phyloP scores from a whole-genome alignment of 2,888 invertebrate species.

The Macaria notata region DNA sequence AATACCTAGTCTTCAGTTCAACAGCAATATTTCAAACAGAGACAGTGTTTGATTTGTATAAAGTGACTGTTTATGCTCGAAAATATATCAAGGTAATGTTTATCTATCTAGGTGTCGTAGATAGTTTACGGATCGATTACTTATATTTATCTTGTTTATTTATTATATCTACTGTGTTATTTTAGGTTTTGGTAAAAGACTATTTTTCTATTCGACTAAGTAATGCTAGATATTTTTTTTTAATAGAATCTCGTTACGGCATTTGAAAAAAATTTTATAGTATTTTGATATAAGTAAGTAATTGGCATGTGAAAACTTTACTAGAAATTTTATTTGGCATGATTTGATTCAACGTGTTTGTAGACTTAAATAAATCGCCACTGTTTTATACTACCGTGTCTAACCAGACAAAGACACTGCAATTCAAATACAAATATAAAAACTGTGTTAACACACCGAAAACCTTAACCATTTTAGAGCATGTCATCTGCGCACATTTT shows the following conservation, averaged over 20 bases:
- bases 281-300: not conserved
- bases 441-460: slow-evolving; percentile 19
- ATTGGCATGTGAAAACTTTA: slow-evolving; percentile 12
- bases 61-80: slow-evolving; percentile 6
- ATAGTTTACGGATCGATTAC: not conserved
- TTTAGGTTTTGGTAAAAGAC: too few species aligned
- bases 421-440: slow-evolving; percentile 10
- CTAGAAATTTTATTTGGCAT: slow-evolving; percentile 8
- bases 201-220: too few species aligned
- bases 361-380: not conserved
- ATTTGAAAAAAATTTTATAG: not conserved
- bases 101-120: slow-evolving; percentile 10
- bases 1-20: not conserved
- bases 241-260: slow-evolving; percentile 1
- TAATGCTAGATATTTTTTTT: slow-evolving; percentile 2
- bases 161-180: too few species aligned
- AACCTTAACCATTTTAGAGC: slow-evolving; percentile 22
- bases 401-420: slow-evolving; percentile 14
- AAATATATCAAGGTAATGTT: slow-evolving; percentile 1
- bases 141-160: too few species aligned
- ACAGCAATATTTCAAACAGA: slow-evolving; percentile 6
- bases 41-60: slow-evolving; percentile 1
- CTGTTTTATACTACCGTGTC: slow-evolving; percentile 10
- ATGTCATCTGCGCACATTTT: slow-evolving; percentile 22
- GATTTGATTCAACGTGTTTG: slow-evolving; percentile 4